Evolutionary conservation across 2,888 invertebrate genomes (phyloP).

Genomic region (Eilema sororculum): DNA sequence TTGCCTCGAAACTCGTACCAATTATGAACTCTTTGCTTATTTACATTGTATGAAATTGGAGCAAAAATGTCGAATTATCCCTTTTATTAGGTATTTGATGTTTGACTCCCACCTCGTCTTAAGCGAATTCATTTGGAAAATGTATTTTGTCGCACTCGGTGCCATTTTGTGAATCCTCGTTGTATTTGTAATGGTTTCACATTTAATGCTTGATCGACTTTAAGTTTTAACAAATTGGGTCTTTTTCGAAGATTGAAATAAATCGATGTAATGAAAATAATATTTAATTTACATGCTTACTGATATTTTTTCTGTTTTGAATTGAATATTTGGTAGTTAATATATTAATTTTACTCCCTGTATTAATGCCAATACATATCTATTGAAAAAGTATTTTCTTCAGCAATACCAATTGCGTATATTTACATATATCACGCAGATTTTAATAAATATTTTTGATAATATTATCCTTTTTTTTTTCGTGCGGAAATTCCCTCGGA

Average conservation of each 20-base stretch:
- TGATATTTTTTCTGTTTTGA: neutral
- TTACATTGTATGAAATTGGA: constrained; percentile 60
- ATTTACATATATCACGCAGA: too few species aligned
- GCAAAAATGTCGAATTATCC: constrained; percentile 58
- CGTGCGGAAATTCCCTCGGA: too few species aligned
- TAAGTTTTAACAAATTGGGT: constrained; percentile 24
- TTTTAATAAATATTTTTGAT: too few species aligned
- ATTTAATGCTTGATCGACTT: constrained; percentile 38
- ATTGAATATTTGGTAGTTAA: too few species aligned
- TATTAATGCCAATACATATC: neutral
- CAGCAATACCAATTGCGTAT: too few species aligned
- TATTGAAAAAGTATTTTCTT: neutral
- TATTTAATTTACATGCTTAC: neutral
- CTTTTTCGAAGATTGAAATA: constrained; percentile 19
- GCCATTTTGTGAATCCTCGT: constrained; percentile 41
- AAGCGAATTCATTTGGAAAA: constrained; percentile 56
- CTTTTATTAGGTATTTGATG: constrained; percentile 60
- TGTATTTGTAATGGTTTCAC: constrained; percentile 47
- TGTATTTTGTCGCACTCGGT: constrained; percentile 48
- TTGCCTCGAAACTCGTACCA: constrained; percentile 46
- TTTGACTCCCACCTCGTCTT: constrained; percentile 50
- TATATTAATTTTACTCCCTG: too few species aligned
- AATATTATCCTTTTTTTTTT: too few species aligned
- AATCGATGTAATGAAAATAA: neutral
- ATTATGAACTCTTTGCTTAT: constrained; percentile 54